Evolutionary conservation across 1,140 invertebrate genomes (phyloP).

Genomic region (Trichogramma pretiosum): DNA sequence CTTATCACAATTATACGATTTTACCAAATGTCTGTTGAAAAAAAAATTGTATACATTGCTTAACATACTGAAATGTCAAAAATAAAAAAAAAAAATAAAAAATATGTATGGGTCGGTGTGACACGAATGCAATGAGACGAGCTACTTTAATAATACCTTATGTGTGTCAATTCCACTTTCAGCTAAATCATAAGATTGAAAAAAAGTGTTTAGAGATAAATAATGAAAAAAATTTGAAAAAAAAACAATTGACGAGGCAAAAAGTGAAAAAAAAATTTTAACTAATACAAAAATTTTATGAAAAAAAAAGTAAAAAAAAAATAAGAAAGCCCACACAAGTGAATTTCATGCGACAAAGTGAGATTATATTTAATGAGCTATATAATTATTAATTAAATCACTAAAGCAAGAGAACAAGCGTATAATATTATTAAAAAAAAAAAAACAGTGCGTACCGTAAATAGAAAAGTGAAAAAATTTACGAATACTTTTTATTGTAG

Average conservation of each 20-base stretch:
- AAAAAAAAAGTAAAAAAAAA: constrained; percentile 20
- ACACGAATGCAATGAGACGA: constrained; percentile 40
- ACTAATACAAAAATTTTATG: constrained; percentile 20
- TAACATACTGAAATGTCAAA: too few species aligned
- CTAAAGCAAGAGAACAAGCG: constrained; percentile 21
- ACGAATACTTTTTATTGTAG: constrained; percentile 46
- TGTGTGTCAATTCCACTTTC: constrained; percentile 47
- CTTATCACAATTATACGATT: too few species aligned
- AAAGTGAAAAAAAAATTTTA: constrained; percentile 22
- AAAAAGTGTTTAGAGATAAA: constrained; percentile 24
- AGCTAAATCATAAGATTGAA: constrained; percentile 40
- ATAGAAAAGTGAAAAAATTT: constrained; percentile 23
- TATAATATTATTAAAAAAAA: constrained; percentile 6
- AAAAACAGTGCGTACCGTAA: constrained; percentile 1
- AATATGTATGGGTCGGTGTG: constrained; percentile 35
- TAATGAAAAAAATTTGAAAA: too few species aligned
- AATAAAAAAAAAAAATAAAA: too few species aligned
- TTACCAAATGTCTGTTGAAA: too few species aligned
- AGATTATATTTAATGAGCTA: constrained; percentile 40
- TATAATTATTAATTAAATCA: constrained; percentile 27
- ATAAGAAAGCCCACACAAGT: constrained; percentile 26
- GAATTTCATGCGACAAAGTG: constrained; percentile 39
- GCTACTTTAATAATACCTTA: constrained; percentile 45
- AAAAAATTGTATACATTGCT: too few species aligned
- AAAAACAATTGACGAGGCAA: constrained; percentile 13